Percentiles rank a stretch among this genome's conserved stretches.
Evolutionary conservation across 2,888 invertebrate genomes (phyloP).

Genomic region (Torymus texanus): DNA sequence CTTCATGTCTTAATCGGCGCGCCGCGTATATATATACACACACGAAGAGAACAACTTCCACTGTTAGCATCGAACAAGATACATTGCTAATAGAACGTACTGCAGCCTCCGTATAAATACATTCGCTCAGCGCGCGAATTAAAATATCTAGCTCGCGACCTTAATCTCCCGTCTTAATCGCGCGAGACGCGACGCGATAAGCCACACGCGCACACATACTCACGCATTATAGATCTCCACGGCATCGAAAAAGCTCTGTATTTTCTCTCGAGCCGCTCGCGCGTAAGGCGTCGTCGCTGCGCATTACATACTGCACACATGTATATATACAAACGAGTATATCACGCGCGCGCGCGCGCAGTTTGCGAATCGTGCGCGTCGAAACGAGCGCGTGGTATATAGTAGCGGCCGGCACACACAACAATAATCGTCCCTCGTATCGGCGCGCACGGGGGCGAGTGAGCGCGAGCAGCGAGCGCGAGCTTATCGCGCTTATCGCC

Average conservation of each 20-base stretch:
- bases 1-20: no score
- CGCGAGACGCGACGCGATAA: constrained; percentile 11
- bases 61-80: not conserved
- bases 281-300: no score
- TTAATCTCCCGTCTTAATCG: constrained; percentile 24
- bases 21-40: no score
- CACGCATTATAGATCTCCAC: no score
- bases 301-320: not conserved
- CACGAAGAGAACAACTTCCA: no score
- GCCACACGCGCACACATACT: constrained; percentile 1
- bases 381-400: no score
- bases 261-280: no score
- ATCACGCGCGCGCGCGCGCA: no score
- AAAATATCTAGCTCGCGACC: constrained; percentile 33
- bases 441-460: constrained; percentile 64
- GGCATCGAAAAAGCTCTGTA: no score
- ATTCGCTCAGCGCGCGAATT: constrained; percentile 6
- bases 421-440: constrained; percentile 74
- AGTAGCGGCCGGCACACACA: constrained; percentile 61
- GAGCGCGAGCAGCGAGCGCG: constrained; percentile 42
- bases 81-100: constrained; percentile 18
- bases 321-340: no score
- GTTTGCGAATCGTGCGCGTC: no score
- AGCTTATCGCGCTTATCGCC: constrained; percentile 66
- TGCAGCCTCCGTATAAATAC: no score